These are phyloP conservation scores for Perdita meconis DNA, from an alignment of 2,888 invertebrate genomes.

Conservation along the genomic window DNA sequence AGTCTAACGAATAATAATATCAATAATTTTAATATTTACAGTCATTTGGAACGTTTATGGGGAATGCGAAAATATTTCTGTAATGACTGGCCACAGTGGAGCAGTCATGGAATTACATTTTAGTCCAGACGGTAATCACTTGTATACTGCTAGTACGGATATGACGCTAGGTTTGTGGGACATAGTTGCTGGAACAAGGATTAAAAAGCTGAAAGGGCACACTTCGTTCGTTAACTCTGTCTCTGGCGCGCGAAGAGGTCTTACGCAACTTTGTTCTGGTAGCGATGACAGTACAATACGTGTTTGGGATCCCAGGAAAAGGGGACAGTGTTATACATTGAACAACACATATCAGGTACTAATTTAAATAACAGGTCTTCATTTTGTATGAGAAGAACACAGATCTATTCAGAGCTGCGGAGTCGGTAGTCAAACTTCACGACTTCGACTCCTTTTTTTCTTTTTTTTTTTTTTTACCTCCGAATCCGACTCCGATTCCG, in stretches of 20 bases:
- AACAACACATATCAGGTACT: constrained; percentile 90
- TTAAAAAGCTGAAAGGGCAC: constrained; percentile 95
- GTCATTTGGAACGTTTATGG: constrained; percentile 98
- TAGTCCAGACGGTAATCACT: constrained; percentile 92
- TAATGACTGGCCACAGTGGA: constrained; percentile 97
- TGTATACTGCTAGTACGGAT: constrained; percentile 97
- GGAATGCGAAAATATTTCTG: constrained; percentile 98
- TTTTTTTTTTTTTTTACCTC: too few species aligned
- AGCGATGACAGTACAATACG: constrained; percentile 97
- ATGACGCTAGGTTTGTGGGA: constrained; percentile 98
- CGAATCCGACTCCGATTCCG: too few species aligned
- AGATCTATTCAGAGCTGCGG: too few species aligned
- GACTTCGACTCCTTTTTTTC: too few species aligned
- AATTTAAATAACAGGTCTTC: too few species aligned
- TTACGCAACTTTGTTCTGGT: constrained; percentile 95
- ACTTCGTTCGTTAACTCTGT: constrained; percentile 91
- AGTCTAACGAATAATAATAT: neutral
- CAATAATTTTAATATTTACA: constrained; percentile 81
- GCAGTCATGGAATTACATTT: constrained; percentile 97
- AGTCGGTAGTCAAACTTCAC: too few species aligned
- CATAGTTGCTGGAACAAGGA: constrained; percentile 92
- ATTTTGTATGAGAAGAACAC: too few species aligned
- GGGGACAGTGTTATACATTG: constrained; percentile 90
- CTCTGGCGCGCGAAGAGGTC: constrained; percentile 92
- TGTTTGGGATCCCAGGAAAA: constrained; percentile 96